Percentiles rank a stretch among this genome's conserved stretches.
Evolutionary conservation across 2,888 invertebrate species (phyloP).

Genomic region (Brassicogethes aeneus): DNA sequence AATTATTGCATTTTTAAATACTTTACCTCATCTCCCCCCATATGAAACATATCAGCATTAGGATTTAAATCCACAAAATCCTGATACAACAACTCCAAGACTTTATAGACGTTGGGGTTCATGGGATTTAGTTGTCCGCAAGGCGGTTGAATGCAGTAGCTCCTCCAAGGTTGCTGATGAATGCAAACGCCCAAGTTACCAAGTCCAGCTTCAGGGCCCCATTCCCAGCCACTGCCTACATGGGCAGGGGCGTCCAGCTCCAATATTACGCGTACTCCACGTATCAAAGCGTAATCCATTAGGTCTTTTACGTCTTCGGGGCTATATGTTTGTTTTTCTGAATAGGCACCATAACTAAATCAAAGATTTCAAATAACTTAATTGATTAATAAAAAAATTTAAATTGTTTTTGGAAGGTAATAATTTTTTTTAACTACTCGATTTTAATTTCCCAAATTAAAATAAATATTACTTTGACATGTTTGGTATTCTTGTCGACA

Average conservation of each 20-base stretch:
- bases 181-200: conserved; percentile 60
- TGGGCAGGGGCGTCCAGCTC: conserved; percentile 89
- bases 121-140: conserved; percentile 79
- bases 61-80: conserved; percentile 55
- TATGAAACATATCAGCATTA: conserved; percentile 56
- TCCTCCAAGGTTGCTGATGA: conserved; percentile 60
- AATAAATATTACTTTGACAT: conserved; percentile 54
- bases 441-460: neutral
- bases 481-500: conserved; percentile 63
- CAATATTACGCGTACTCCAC: conserved; percentile 78
- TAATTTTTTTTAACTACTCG: too few relatives aligned
- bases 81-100: conserved; percentile 59
- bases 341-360: conserved; percentile 64
- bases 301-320: conserved; percentile 56
- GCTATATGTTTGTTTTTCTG: conserved; percentile 58
- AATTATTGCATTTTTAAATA: neutral
- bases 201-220: conserved; percentile 54
- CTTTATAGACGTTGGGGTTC: conserved; percentile 58
- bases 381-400: conserved; percentile 3
- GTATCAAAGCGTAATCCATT: conserved; percentile 63
- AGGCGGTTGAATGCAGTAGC: conserved; percentile 70
- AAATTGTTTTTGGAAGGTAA: neutral
- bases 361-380: too few relatives aligned
- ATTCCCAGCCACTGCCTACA: conserved; percentile 78
- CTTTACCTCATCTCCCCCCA: conserved; percentile 77